Conservation (phyloP, 2,888 invertebrate species). For the Platypus cylindrus region DNA sequence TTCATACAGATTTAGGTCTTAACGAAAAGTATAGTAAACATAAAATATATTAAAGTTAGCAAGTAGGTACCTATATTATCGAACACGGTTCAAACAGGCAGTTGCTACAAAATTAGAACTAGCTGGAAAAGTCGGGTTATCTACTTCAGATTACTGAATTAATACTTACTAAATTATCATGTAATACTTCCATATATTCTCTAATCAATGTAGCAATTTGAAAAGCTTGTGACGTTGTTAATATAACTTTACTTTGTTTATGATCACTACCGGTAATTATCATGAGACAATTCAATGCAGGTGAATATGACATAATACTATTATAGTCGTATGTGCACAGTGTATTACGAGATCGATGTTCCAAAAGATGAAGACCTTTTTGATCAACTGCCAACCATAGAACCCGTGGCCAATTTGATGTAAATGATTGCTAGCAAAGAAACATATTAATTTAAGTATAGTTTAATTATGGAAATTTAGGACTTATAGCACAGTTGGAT, state of each 20-base stretch:
- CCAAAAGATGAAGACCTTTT: constrained; percentile 77
- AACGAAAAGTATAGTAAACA: too few species aligned
- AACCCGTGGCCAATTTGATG: constrained; percentile 88
- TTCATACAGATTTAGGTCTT: too few species aligned
- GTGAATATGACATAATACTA: constrained; percentile 81
- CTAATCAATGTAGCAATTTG: constrained; percentile 86
- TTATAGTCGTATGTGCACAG: constrained; percentile 85
- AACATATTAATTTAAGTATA: too few species aligned
- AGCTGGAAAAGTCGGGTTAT: too few species aligned
- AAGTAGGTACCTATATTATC: too few species aligned
- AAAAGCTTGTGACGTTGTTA: constrained; percentile 85
- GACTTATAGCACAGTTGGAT: too few species aligned
- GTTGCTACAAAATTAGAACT: too few species aligned
- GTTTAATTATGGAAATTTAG: too few species aligned
- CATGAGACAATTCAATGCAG: constrained; percentile 84
- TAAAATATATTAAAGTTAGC: too few species aligned
- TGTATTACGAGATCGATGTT: constrained; percentile 76
- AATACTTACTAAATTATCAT: constrained; percentile 18
- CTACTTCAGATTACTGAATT: background rate
- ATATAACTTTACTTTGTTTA: constrained; percentile 84
- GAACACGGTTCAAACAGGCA: too few species aligned
- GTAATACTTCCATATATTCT: constrained; percentile 63
- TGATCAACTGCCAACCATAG: constrained; percentile 91
- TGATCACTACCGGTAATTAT: constrained; percentile 79
- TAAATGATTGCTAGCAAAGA: constrained; percentile 73